phyloP scores from a whole-genome alignment of 2,888 invertebrate genomes.

The Synanthedon vespiformis region DNA sequence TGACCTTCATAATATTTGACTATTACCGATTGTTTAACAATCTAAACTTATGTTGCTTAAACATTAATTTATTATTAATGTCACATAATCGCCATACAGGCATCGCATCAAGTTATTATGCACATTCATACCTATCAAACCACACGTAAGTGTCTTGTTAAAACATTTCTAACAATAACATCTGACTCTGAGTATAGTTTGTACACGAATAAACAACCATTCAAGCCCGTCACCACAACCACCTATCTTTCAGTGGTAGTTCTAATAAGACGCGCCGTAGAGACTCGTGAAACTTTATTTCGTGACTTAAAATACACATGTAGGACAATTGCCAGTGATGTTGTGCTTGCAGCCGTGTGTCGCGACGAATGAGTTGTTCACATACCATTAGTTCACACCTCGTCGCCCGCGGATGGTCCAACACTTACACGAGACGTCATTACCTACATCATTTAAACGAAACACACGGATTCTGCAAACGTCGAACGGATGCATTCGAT shows the following conservation, averaged over 20 bases:
- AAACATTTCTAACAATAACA: no score
- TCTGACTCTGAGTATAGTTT: conserved; percentile 9
- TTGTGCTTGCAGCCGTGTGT: conserved; percentile 31
- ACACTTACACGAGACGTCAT: conserved; percentile 11
- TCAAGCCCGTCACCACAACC: conserved; percentile 17
- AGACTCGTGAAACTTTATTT: conserved; percentile 47
- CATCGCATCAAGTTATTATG: no score
- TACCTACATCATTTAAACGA: conserved; percentile 1
- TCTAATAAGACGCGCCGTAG: conserved; percentile 41
- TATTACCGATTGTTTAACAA: no score
- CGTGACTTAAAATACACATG: conserved; percentile 62
- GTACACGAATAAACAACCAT: conserved; percentile 27
- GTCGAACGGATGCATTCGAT: no score
- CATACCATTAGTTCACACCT: conserved; percentile 56
- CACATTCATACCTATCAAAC: no score
- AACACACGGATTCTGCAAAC: background rate
- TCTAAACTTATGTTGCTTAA: no score
- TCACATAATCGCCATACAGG: no score
- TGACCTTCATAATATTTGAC: no score
- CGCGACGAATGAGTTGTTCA: conserved; percentile 43
- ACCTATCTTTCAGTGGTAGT: conserved; percentile 49
- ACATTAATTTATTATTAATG: no score
- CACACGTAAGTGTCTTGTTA: no score
- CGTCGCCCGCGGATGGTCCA: conserved; percentile 25
- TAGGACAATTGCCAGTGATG: conserved; percentile 54